A percentile compares a stretch with the other conserved stretches of the same genome.
Conservation (phyloP, 2,113 vertebrate genomes). For the Albula glossodonta region DNA sequence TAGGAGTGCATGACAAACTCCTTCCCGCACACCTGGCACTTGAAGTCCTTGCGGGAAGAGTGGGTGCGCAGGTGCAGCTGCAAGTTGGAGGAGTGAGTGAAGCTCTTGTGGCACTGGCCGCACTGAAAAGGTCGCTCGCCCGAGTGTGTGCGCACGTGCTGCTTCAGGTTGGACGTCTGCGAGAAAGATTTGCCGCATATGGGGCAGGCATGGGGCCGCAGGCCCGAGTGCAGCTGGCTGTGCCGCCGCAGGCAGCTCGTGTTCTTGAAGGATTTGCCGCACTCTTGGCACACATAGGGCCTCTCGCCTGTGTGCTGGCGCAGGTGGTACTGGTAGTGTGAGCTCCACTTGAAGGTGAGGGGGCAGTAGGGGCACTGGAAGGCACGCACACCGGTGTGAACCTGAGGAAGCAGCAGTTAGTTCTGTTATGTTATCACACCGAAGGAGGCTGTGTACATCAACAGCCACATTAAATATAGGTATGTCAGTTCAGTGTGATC, state of each 20-base stretch:
- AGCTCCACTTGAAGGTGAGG: conserved; percentile 91
- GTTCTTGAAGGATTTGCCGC: conserved; percentile 91
- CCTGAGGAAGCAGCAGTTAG: conserved; percentile 49
- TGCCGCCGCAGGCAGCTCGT: conserved; percentile 87
- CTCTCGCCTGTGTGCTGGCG: conserved; percentile 87
- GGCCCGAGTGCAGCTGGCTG: conserved; percentile 86
- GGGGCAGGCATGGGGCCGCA: conserved; percentile 80
- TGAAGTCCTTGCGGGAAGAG: conserved; percentile 80
- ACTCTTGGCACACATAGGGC: conserved; percentile 85
- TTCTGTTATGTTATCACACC: not conserved
- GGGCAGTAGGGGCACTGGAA: conserved; percentile 88
- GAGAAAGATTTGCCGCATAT: conserved; percentile 88
- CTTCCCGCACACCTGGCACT: conserved; percentile 81
- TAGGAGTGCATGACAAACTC: conserved; percentile 90
- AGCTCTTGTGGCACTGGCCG: conserved; percentile 77
- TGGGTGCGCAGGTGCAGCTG: conserved; percentile 86
- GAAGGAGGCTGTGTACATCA: not conserved
- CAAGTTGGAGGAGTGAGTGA: conserved; percentile 88
- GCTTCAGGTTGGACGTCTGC: conserved; percentile 87
- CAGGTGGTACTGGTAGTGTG: conserved; percentile 90
- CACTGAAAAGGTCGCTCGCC: conserved; percentile 82
- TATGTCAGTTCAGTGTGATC: no score
- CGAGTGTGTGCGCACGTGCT: conserved; percentile 88
- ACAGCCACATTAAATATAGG: not conserved
- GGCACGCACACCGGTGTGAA: conserved; percentile 87